Base-by-base conservation (phyloP, 2,113 vertebrate genomes). In the Proterorhinus semilunaris region DNA sequence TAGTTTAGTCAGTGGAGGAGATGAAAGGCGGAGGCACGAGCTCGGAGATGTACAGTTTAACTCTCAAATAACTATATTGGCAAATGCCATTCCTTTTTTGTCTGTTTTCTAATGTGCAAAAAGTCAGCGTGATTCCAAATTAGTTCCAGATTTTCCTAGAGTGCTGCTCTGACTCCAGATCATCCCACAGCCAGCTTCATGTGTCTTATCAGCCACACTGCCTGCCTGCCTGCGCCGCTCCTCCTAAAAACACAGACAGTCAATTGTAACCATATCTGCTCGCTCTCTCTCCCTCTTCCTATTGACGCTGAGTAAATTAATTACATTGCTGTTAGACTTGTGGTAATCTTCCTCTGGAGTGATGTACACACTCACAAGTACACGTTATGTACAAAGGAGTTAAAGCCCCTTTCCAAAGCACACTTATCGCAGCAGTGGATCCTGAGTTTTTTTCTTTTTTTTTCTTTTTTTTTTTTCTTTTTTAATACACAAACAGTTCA, bases 401-500 rank as follows among this genome's bases (percentile, higher is more conserved):
- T 83, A 70, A 79, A 69, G 83, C 83, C 53, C 17, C 76, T 83
- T 83, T 77, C 74, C 80, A 86, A 87, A 83, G 87, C 76, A 66
- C 88, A 87, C 87, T 89, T 91, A 90, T 93, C 92, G 88, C 70
- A 76, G 78, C 78, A 64, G 86, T 81, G 77, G 78, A 86, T 90
- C 90, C 91, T 85, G 76, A 69, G 69, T 69, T 71, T 88, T 85
- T 21, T 83, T 72, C 69, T 71, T 71, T 87, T 85, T 85, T 83
- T 72, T 86, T 55, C 17, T 55, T n/a, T 55, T 54, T 9, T 11
- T 7, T 36, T 68, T 89, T 84, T 91, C 86, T 68, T 89, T 86
- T 91, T 89, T 89, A 90, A 88, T 83, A 87, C 90, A 89, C 93
- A 94, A 94, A 95, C 93, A 94, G 93, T 94, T 93, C 92, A 90